phyloP scores from a whole-genome alignment of 1,140 invertebrate genomes.

The Brachionus angularis region DNA sequence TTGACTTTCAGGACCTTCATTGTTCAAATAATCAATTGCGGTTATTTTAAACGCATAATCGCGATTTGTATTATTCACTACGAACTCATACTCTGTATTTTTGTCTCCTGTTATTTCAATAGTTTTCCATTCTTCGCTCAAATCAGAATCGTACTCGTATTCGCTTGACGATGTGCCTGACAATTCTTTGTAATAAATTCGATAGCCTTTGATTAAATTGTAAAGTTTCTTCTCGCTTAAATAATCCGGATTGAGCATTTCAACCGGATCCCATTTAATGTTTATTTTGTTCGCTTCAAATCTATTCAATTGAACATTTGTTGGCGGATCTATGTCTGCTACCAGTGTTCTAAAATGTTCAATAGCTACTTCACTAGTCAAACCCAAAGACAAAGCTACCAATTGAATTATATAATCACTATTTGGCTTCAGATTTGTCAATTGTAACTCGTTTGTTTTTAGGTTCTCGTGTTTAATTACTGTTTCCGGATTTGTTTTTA shows the following conservation, averaged over 20 bases:
- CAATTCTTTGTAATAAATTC: slow-evolving; percentile 15
- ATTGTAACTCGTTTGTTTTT: neutral
- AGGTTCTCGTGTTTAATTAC: neutral
- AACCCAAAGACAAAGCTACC: neutral
- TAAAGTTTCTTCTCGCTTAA: too few relatives aligned
- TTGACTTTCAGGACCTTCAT: neutral
- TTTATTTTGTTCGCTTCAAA: slow-evolving; percentile 23
- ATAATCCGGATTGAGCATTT: neutral
- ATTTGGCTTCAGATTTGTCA: slow-evolving; percentile 7
- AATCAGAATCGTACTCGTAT: neutral
- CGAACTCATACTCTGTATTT: neutral
- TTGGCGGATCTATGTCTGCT: neutral
- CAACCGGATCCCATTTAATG: slow-evolving; percentile 15
- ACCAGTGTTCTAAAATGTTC: slow-evolving; percentile 15
- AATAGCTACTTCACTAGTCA: neutral
- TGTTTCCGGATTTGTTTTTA: neutral
- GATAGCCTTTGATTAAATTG: neutral
- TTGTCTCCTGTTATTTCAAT: slow-evolving; percentile 9
- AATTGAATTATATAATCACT: slow-evolving; percentile 9
- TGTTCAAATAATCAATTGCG: slow-evolving; percentile 1
- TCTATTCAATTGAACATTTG: neutral
- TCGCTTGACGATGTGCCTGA: neutral
- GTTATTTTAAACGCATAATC: slow-evolving; percentile 33
- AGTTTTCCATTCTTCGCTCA: neutral
- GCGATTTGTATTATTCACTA: neutral